A percentile compares a stretch with the other conserved stretches of the same genome.
Evolutionary conservation across 2,113 vertebrate genomes (phyloP).

Genomic region (Vicugna pacos): DNA sequence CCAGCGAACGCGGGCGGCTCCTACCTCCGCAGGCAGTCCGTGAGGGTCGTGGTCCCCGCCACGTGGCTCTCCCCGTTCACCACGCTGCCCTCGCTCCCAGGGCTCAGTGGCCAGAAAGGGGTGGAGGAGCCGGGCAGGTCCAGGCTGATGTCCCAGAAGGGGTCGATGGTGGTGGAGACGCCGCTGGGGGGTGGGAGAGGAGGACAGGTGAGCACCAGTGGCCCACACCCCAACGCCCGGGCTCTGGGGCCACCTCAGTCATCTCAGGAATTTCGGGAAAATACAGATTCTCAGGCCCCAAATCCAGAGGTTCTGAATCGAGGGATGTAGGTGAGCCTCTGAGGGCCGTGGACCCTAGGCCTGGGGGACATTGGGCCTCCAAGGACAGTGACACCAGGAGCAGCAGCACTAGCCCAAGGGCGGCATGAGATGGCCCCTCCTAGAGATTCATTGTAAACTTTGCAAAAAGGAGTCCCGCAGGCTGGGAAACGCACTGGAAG

Average conservation of each 20-base stretch:
- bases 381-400: conserved; percentile 59
- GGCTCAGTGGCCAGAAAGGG: conserved; percentile 99
- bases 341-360: background rate
- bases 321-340: no score
- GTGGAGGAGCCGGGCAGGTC: conserved; percentile 98
- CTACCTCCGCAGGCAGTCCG: conserved; percentile 98
- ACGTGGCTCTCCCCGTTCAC: conserved; percentile 97
- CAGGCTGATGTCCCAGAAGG: conserved; percentile 99
- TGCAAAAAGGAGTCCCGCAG: background rate
- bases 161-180: conserved; percentile 99
- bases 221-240: no score
- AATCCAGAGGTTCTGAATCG: background rate
- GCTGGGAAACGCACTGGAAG: background rate
- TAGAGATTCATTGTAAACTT: background rate
- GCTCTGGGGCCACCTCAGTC: background rate
- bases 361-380: accelerated
- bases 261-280: background rate
- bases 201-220: background rate
- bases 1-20: accelerated
- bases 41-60: conserved; percentile 96
- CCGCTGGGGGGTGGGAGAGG: conserved; percentile 86
- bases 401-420: background rate
- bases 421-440: background rate
- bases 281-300: background rate
- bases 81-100: conserved; percentile 94